Conservation (phyloP, 2,797 vertebrate genomes). For the Sebastes nivosus region DNA sequence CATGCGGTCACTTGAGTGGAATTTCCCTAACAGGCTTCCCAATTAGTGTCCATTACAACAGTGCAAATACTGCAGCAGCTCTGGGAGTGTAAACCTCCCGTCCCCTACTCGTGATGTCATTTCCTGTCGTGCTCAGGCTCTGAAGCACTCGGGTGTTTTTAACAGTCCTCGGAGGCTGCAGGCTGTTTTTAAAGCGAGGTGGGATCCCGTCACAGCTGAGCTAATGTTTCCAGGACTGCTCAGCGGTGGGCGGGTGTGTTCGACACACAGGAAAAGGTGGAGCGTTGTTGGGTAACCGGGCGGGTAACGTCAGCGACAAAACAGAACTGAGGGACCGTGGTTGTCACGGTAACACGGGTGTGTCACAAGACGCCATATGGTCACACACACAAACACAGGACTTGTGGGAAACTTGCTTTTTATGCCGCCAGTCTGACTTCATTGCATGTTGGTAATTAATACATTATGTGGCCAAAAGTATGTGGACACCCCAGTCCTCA, state of each 20-base stretch:
- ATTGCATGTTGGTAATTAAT: not conserved
- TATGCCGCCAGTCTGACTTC: not conserved
- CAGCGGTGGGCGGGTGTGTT: not conserved
- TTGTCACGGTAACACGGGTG: constrained; percentile 34
- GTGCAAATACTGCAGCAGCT: constrained; percentile 30
- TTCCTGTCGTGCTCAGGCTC: constrained; percentile 50
- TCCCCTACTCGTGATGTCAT: constrained; percentile 39
- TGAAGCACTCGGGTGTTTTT: constrained; percentile 6
- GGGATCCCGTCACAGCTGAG: constrained; percentile 44
- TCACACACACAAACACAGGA: not conserved
- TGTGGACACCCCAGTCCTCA: not conserved
- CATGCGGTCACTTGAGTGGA: constrained; percentile 6
- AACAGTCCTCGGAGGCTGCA: constrained; percentile 16
- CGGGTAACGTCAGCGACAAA: constrained; percentile 24
- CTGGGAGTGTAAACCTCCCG: constrained; percentile 10
- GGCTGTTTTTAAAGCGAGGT: constrained; percentile 49
- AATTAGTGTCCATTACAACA: constrained; percentile 48
- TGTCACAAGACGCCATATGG: constrained; percentile 1
- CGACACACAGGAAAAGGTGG: constrained; percentile 60
- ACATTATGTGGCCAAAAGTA: not conserved
- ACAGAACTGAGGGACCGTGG: constrained; percentile 28
- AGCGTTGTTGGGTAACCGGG: constrained; percentile 6
- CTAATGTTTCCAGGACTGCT: constrained; percentile 56
- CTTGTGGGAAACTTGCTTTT: not conserved
- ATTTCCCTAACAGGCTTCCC: constrained; percentile 17